Percentiles rank a stretch among this genome's conserved stretches.
Conservation (phyloP, 2,888 invertebrate species). For the Dynastes tityus region DNA sequence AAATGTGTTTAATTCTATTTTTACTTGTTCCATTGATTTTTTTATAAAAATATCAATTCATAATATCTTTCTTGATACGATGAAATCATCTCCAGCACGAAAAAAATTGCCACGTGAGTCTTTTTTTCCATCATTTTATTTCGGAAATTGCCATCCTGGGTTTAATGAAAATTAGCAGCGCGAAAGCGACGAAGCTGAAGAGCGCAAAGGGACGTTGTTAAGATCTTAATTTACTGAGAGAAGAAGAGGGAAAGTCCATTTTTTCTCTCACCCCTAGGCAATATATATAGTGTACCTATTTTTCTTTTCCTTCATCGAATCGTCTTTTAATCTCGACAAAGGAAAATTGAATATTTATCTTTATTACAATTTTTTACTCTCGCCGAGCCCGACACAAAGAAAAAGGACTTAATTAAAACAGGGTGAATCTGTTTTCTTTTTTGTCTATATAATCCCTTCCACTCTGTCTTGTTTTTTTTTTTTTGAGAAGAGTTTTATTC, state of each 20-base stretch:
- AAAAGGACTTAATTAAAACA: slow-evolving; percentile 43
- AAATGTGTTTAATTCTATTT: too few species aligned
- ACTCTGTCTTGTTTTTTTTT: slow-evolving; percentile 8
- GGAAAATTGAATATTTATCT: slow-evolving; percentile 47
- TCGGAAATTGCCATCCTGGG: slow-evolving; percentile 24
- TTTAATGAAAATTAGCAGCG: slow-evolving; percentile 28
- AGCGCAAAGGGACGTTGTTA: slow-evolving; percentile 1
- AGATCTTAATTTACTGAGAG: slow-evolving; percentile 19
- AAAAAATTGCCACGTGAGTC: too few species aligned
- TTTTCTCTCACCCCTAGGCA: not conserved
- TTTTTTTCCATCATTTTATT: not conserved
- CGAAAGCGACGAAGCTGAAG: slow-evolving; percentile 16
- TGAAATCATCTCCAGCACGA: too few species aligned
- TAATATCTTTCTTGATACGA: too few species aligned
- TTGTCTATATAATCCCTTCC: slow-evolving; percentile 16
- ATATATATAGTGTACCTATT: slow-evolving; percentile 30
- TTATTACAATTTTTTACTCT: slow-evolving; percentile 43
- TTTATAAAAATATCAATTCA: too few species aligned
- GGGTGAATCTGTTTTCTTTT: slow-evolving; percentile 34
- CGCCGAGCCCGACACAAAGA: slow-evolving; percentile 20
- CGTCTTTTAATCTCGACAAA: slow-evolving; percentile 41
- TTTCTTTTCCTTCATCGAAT: slow-evolving; percentile 39
- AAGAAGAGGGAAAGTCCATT: slow-evolving; percentile 12
- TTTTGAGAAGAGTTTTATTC: not conserved
- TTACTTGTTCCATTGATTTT: too few species aligned